Conservation (phyloP, 2,113 vertebrate species). For the Psammodynastes pulverulentus region DNA sequence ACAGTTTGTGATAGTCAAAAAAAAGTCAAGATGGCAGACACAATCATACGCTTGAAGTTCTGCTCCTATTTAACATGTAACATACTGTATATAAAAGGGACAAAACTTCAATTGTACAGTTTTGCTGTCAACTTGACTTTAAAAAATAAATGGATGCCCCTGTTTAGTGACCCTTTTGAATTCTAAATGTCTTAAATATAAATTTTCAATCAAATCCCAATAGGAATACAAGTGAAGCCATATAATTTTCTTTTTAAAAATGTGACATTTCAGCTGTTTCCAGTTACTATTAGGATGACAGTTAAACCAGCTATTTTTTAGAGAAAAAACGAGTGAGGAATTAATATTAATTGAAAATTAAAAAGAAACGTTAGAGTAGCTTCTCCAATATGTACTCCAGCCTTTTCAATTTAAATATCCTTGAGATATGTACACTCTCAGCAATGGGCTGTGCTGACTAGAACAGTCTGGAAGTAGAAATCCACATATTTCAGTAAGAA, state of each 20-base stretch:
- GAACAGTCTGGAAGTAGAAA: not conserved
- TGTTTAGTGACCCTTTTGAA: not conserved
- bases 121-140: not conserved
- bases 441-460: not conserved
- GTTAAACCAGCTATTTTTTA: not conserved
- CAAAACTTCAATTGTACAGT: not conserved
- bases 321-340: not conserved
- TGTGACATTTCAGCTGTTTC: not conserved
- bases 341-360: not conserved
- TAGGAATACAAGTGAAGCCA: not conserved
- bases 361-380: not conserved
- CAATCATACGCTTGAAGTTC: not conserved
- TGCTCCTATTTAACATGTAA: not conserved
- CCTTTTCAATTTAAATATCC: not conserved
- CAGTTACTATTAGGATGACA: not conserved
- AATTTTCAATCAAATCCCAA: not conserved
- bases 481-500: not conserved
- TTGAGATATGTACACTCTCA: not conserved
- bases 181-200: not conserved
- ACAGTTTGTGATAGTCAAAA: not conserved
- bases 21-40: not conserved
- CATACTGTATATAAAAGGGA: not conserved
- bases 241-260: not conserved
- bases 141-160: not conserved
- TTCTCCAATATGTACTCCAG: not conserved